Percentiles rank a stretch among this genome's conserved stretches.
These are phyloP conservation scores for Hipparchia semele DNA, from an alignment of 2,888 invertebrate species.

Conservation along the genomic window DNA sequence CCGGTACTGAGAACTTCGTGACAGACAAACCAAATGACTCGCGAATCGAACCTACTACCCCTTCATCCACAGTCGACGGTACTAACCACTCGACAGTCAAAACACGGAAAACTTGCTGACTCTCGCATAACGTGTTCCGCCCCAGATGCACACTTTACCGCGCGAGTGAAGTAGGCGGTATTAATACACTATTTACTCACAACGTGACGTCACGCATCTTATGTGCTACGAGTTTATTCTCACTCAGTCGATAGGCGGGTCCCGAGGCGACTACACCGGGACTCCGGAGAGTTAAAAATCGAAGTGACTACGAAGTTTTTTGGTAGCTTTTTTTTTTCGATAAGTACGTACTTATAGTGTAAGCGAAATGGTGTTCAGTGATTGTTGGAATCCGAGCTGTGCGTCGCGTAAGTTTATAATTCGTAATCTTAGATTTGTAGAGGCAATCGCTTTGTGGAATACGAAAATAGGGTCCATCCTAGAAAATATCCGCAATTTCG, in stretches of 20 bases:
- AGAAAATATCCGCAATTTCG: too few species aligned
- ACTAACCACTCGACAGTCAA: too few species aligned
- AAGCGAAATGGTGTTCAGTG: constrained; percentile 67
- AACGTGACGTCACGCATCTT: constrained; percentile 31
- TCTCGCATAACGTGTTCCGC: constrained; percentile 18
- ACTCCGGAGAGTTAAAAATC: neutral
- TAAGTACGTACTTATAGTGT: constrained; percentile 34
- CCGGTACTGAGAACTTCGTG: too few species aligned
- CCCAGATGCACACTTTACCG: constrained; percentile 33
- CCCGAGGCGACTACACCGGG: constrained; percentile 15
- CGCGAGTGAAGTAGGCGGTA: constrained; percentile 64
- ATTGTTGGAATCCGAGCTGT: constrained; percentile 66
- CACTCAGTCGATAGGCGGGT: constrained; percentile 31
- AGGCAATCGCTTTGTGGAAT: too few species aligned
- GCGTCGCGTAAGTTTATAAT: constrained; percentile 52
- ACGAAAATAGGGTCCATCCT: too few species aligned
- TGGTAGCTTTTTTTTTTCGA: constrained; percentile 22
- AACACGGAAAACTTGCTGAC: too few species aligned
- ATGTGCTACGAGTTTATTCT: constrained; percentile 22
- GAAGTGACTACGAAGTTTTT: constrained; percentile 4
- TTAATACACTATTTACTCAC: constrained; percentile 63
- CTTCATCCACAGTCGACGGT: too few species aligned
- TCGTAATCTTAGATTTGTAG: too few species aligned
- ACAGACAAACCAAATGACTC: neutral
- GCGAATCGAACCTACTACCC: neutral